phyloP scores from a whole-genome alignment of 2,113 vertebrate species.

The Tiliqua scincoides region DNA sequence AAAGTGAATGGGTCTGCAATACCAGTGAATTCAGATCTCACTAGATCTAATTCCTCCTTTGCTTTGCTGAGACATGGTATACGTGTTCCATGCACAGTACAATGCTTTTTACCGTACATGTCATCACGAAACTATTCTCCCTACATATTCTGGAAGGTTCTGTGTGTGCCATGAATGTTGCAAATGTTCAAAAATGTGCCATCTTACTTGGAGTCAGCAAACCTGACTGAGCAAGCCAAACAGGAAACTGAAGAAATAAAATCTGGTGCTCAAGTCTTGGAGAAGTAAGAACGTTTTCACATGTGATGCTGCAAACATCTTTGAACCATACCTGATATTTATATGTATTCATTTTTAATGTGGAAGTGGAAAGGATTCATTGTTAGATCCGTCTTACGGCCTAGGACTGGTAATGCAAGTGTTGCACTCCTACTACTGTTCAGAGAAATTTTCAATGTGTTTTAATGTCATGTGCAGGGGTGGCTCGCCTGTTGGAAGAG shows the following conservation, averaged over 20 bases:
- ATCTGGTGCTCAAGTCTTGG: background rate
- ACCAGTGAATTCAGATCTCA: background rate
- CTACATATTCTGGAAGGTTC: background rate
- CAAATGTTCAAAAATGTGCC: background rate
- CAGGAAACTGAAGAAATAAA: slow-evolving; percentile 3
- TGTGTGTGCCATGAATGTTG: slow-evolving; percentile 1
- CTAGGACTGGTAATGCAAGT: background rate
- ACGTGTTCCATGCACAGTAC: background rate
- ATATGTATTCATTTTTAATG: background rate
- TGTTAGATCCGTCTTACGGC: too few relatives aligned
- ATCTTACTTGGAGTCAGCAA: slow-evolving; percentile 4
- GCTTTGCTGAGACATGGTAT: background rate
- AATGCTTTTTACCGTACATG: background rate
- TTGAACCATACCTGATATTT: background rate
- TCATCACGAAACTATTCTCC: slow-evolving; percentile 13
- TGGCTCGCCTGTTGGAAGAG: too few relatives aligned
- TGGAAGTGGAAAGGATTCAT: background rate
- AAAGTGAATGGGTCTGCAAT: background rate
- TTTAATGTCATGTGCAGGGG: background rate
- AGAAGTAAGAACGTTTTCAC: slow-evolving; percentile 1
- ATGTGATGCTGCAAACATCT: background rate
- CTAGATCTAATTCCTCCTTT: background rate
- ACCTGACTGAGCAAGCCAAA: background rate
- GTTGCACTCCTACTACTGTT: background rate
- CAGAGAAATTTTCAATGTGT: background rate